Percentiles rank a stretch among this genome's conserved stretches.
Conservation (phyloP, 30 jellyfish, hydroid and myxozoan genomes). For the Mastigias papua region DNA sequence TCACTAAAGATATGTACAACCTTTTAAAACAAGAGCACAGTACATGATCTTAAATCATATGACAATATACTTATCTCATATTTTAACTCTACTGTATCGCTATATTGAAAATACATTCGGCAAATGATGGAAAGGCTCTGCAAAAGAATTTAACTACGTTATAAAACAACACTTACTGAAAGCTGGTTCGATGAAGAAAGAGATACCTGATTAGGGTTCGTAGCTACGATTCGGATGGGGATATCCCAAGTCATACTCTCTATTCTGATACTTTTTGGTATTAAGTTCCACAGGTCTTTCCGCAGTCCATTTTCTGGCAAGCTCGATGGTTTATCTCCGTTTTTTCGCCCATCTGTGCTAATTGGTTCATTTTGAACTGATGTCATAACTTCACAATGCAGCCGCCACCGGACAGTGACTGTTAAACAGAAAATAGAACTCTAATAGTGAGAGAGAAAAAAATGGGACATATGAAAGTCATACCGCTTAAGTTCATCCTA, state of each 20-base stretch:
- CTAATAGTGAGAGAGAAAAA: neutral
- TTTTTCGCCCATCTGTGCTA: slow-evolving; percentile 1
- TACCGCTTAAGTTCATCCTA: too few species aligned
- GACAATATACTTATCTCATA: neutral
- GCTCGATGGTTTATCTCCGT: neutral
- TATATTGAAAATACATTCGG: neutral
- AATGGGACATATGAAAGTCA: too few species aligned
- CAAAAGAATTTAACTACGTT: neutral
- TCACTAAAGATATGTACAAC: neutral
- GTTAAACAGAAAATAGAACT: neutral
- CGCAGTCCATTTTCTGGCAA: slow-evolving; percentile 25
- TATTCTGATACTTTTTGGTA: slow-evolving; percentile 59
- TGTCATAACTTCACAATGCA: slow-evolving; percentile 77
- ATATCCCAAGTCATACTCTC: slow-evolving; percentile 95
- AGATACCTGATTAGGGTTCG: slow-evolving; percentile 90
- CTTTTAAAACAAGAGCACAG: neutral
- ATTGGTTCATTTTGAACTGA: slow-evolving; percentile 16
- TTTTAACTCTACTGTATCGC: neutral
- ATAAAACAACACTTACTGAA: slow-evolving; percentile 34
- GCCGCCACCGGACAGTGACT: slow-evolving; percentile 89
- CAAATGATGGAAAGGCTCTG: neutral
- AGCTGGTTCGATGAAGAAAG: slow-evolving; percentile 61
- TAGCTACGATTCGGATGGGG: slow-evolving; percentile 83
- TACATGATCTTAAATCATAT: neutral
- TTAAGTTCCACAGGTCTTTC: neutral